Evolutionary conservation across 2,888 invertebrate species (phyloP).

Genomic region (Caenorhabditis sinica): DNA sequence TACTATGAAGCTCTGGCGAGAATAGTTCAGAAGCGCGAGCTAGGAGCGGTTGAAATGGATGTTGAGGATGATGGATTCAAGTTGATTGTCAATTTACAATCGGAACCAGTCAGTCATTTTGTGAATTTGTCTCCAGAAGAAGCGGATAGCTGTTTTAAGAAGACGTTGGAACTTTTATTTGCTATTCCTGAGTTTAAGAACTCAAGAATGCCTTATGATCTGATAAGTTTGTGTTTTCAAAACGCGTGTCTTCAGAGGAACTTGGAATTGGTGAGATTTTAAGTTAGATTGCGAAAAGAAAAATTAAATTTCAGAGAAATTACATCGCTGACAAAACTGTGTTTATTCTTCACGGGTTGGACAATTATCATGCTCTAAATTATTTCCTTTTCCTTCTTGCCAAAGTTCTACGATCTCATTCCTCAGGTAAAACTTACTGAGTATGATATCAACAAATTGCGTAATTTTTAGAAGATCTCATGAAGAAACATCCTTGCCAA

Average conservation of each 20-base stretch:
- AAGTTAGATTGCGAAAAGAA: background rate
- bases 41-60: background rate
- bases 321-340: constrained; percentile 31
- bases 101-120: constrained; percentile 21
- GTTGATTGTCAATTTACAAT: constrained; percentile 25
- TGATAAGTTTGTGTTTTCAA: constrained; percentile 34
- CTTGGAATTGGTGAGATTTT: constrained; percentile 15
- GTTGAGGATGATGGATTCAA: constrained; percentile 27
- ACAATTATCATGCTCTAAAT: constrained; percentile 32
- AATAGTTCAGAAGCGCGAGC: background rate
- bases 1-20: background rate
- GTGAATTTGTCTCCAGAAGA: constrained; percentile 36
- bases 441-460: background rate
- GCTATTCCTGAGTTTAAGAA: constrained; percentile 29
- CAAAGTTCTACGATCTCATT: constrained; percentile 39
- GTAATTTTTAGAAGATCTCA: constrained; percentile 34
- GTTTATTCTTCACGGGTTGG: background rate
- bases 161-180: constrained; percentile 1
- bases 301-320: constrained; percentile 27
- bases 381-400: constrained; percentile 21
- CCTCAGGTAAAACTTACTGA: constrained; percentile 9
- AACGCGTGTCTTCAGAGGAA: constrained; percentile 41
- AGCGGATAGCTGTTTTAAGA: constrained; percentile 33
- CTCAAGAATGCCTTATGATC: constrained; percentile 37
- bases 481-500: constrained; percentile 12